These are phyloP conservation scores for Pemphredon lugubris DNA, from an alignment of 2,888 invertebrate species.

Conservation along the genomic window DNA sequence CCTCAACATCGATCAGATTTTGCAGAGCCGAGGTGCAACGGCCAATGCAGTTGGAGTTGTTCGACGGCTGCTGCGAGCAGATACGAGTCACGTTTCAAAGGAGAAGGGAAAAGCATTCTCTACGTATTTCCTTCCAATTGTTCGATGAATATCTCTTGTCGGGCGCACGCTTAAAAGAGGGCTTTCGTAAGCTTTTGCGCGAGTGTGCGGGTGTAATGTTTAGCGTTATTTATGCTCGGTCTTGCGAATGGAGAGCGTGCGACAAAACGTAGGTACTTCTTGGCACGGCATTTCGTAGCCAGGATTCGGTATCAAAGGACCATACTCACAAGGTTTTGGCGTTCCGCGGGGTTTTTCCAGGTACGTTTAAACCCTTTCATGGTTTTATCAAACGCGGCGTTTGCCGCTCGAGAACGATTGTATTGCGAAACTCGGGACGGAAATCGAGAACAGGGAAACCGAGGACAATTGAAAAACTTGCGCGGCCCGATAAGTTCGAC, in stretches of 20 bases:
- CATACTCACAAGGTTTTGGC: conserved; percentile 2
- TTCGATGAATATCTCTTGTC: conserved; percentile 19
- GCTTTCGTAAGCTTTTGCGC: conserved; percentile 12
- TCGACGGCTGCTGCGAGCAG: conserved; percentile 3
- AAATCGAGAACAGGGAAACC: conserved; percentile 17
- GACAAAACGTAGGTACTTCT: conserved; percentile 19
- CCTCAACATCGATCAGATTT: conserved; percentile 35
- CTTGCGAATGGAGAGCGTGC: not conserved
- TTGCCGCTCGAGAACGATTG: conserved; percentile 24
- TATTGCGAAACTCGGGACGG: conserved; percentile 28
- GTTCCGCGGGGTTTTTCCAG: not conserved
- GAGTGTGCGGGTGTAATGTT: conserved; percentile 25
- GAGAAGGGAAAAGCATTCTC: conserved; percentile 11
- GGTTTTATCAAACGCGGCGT: conserved; percentile 1
- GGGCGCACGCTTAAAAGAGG: conserved; percentile 3
- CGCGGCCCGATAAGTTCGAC: conserved; percentile 39
- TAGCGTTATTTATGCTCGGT: conserved; percentile 29
- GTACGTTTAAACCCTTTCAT: conserved; percentile 19
- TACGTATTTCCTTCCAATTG: conserved; percentile 15
- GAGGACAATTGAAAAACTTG: conserved; percentile 48
- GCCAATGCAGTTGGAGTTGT: conserved; percentile 5
- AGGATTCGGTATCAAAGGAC: not conserved
- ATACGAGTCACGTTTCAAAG: conserved; percentile 18
- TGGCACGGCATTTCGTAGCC: conserved; percentile 24
- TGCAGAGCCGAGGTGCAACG: not conserved